Base-by-base conservation (phyloP, 1,140 invertebrate genomes). In the Gonatopus flavifemur region DNA sequence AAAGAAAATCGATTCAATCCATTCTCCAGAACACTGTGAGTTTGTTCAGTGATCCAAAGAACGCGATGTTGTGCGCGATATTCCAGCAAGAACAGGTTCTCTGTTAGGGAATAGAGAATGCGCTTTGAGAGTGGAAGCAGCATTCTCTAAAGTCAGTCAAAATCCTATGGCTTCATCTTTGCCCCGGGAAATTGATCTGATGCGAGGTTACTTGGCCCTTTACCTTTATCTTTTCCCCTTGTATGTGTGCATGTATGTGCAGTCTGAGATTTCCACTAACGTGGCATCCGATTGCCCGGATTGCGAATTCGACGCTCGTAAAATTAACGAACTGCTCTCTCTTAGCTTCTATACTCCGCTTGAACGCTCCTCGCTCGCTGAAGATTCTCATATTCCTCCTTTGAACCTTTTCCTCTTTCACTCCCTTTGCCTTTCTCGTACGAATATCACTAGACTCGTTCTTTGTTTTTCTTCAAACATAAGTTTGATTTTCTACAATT, bases 261-360 rank as follows among this genome's bases (percentile, higher is more conserved):
- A n/a, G n/a, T n/a, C n/a, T n/a, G n/a, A n/a, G n/a, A n/a, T n/a
- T n/a, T n/a, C n/a, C n/a, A n/a, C n/a, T 30, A 43, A 44, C 12
- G 25, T 50, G 52, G 53, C 62, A 71, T 71, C 62, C 62, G 63
- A 70, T 70, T 66, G 69, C 59, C 45, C 50, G 54, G 49, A 72
- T 66, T 62, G 61, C 60, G 58, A 70, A 70, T 68, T 57, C 62
- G 56, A 62, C 45, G 65, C 66, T 69, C 57, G 62, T 61, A 64
- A 72, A 66, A 71, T 74, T 74, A 74, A 70, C 63, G 63, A 69
- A 65, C 60, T 54, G 56, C 57, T 50, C 28, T 53, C 51, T 44
- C 44, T 31, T 41, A 46, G 36, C 13, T 33, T 25, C 42, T 42
- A 22, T 19, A 40, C 25, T 22, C 35, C 39, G 15, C 45, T 24